Evolutionary conservation across 2,113 vertebrate species (phyloP).

Genomic region (Amblyopsis rosae): DNA sequence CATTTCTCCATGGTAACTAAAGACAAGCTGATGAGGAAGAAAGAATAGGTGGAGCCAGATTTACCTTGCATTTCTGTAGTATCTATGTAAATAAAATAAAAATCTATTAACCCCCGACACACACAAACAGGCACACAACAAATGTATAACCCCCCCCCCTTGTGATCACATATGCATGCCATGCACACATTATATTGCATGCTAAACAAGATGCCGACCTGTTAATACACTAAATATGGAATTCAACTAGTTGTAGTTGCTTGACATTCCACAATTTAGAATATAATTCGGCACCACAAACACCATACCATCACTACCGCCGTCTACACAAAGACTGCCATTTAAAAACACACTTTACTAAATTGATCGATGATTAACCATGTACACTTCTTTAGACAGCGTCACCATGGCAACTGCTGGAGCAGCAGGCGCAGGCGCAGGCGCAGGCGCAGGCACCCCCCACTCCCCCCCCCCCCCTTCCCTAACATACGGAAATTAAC

Average conservation of each 20-base stretch:
- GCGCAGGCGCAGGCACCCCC: too few relatives aligned
- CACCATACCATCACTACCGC: not conserved
- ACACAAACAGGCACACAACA: not conserved
- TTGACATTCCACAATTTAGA: too few relatives aligned
- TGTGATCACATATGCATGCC: too few relatives aligned
- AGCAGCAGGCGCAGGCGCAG: too few relatives aligned
- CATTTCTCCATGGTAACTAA: constrained; percentile 55
- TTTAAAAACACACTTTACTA: not conserved
- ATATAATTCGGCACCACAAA: not conserved
- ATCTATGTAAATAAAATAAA: not conserved
- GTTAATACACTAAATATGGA: too few relatives aligned
- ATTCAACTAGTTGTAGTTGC: not conserved
- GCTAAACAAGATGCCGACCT: too few relatives aligned
- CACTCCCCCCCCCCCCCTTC: not conserved
- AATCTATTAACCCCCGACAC: not conserved
- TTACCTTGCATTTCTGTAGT: not conserved
- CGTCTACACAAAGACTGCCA: not conserved
- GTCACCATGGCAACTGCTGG: constrained; percentile 51
- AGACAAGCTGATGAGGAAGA: constrained; percentile 24
- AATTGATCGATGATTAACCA: constrained; percentile 39
- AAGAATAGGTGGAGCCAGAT: constrained; percentile 46
- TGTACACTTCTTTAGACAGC: constrained; percentile 19
- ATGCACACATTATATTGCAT: not conserved
- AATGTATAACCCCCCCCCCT: too few relatives aligned
- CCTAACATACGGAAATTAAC: constrained; percentile 16